Conservation (phyloP, 35 echinoderm and acorn worm species). For the Amphiura filiformis region DNA sequence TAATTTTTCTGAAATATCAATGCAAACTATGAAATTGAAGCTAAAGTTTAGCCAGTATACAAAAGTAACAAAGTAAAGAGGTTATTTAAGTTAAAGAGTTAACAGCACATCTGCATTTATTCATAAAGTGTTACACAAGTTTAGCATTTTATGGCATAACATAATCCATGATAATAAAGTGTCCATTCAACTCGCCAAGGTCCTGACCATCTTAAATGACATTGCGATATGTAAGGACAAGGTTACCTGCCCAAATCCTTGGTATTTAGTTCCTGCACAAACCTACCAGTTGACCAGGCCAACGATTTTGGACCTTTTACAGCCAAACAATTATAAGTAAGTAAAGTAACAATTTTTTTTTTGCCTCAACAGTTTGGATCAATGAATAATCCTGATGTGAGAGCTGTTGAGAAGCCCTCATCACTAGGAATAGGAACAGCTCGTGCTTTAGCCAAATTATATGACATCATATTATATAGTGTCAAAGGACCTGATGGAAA, state of each 20-base stretch:
- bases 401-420: constrained; percentile 42
- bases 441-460: constrained; percentile 50
- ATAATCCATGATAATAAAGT: no score
- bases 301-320: no score
- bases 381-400: neutral
- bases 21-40: neutral
- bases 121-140: no score
- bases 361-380: neutral
- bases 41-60: neutral
- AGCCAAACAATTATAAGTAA: no score
- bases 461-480: neutral
- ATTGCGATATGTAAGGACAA: no score
- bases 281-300: no score
- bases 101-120: neutral
- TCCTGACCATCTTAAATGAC: no score
- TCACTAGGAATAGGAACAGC: constrained; percentile 60
- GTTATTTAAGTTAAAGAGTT: neutral
- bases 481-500: neutral
- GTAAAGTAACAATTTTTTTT: neutral
- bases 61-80: neutral
- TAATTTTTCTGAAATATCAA: neutral
- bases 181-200: no score
- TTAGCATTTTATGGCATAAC: no score
- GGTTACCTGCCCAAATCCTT: no score
- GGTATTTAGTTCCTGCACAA: no score